Conservation (phyloP, 2,113 vertebrate species). For the Cynopterus brachyotis region DNA sequence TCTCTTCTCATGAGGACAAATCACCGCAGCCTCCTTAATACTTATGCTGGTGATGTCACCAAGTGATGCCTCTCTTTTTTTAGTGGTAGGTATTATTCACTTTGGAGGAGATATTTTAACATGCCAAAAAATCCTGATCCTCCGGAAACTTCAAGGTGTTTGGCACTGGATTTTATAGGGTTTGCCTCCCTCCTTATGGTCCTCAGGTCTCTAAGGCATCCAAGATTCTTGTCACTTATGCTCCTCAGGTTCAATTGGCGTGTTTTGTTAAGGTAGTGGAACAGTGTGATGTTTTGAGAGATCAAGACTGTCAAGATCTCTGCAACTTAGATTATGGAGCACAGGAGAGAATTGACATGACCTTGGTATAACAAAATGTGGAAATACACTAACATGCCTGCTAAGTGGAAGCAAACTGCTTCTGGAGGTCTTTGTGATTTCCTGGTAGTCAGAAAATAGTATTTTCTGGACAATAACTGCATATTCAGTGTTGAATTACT, state of each 20-base stretch:
- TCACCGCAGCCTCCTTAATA: not conserved
- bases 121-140: not conserved
- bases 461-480: not conserved
- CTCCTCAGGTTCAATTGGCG: not conserved
- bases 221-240: not conserved
- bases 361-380: not conserved
- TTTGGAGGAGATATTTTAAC: not conserved
- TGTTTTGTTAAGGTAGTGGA: not conserved
- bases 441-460: not conserved
- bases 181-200: not conserved
- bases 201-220: not conserved
- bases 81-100: not conserved
- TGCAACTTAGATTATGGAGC: not conserved
- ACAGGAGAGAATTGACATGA: not conserved
- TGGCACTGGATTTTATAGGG: not conserved
- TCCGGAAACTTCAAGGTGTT: not conserved
- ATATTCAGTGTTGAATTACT: not conserved
- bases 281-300: not conserved
- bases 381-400: not conserved
- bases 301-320: not conserved
- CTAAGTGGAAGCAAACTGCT: not conserved
- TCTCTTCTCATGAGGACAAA: not conserved
- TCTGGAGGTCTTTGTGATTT: not conserved
- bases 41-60: not conserved
- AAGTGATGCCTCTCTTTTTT: not conserved